A percentile compares a stretch with the other conserved stretches of the same genome.
Conservation (phyloP, 2,113 vertebrate species). For the Hystrix brachyura region DNA sequence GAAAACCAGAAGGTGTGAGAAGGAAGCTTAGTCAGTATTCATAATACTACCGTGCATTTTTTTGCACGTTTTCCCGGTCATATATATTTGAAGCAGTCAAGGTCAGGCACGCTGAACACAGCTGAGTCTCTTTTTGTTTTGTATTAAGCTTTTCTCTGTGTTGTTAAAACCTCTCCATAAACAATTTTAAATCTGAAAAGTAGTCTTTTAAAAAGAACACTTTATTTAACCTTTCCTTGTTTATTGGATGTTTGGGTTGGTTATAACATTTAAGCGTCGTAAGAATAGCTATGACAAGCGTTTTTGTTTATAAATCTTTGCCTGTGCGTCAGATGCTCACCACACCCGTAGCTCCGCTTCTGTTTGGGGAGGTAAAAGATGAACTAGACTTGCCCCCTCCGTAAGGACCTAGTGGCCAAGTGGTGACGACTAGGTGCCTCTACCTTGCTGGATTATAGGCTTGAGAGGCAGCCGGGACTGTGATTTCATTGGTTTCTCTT, state of each 20-base stretch:
- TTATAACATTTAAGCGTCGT: neutral
- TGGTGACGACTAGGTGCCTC: neutral
- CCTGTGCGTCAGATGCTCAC: neutral
- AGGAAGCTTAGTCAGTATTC: neutral
- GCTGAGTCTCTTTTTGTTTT: neutral
- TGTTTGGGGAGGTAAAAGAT: neutral
- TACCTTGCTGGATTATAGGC: neutral
- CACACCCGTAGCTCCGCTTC: neutral
- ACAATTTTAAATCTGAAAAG: conserved; percentile 1
- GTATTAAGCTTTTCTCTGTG: neutral
- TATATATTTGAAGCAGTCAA: neutral
- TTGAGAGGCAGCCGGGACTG: neutral
- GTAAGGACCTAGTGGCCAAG: neutral
- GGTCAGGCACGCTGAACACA: neutral
- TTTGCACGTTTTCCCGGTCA: conserved; percentile 28
- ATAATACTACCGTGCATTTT: neutral
- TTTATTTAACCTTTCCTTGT: neutral
- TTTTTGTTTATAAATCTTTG: conserved; percentile 11
- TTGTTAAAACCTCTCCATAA: neutral
- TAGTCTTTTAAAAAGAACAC: neutral
- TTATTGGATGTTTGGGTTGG: neutral
- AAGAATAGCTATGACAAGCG: neutral
- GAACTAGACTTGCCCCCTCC: neutral
- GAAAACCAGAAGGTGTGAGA: neutral
- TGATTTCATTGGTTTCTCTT: neutral